Evolutionary conservation across 2,797 vertebrate species (phyloP), one percentile per base, ranked within the genome.

Genomic region (Odontamblyopus lacepedii): DNA sequence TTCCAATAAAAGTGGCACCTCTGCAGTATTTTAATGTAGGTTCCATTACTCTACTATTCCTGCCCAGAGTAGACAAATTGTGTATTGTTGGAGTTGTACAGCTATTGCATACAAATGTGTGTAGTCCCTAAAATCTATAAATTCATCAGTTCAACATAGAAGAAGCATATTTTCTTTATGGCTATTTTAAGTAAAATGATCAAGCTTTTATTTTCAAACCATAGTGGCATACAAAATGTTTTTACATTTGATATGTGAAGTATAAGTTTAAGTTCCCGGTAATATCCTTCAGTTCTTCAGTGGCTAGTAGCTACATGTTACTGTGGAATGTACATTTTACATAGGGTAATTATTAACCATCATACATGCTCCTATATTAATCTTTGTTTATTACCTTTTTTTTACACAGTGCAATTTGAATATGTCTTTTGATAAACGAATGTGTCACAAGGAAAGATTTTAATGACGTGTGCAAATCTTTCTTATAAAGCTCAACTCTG

Each of bases 271-370:
- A 75, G 79, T 71, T 74, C 53, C 70, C 53, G 29, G 70, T 71
- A 69, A 38, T 23, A 32, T 38, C 41, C 56, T 19, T 71, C 63
- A 51, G 70, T 83, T 84, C 81, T 83, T 69, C 27, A 74, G 78
- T 48, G 44, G 4, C 44, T 48, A 48, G 12, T 48, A 48, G 44
- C 44, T 48, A 48, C 44, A 48, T 15, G 44, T 73, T 66, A 92
- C 91, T 62, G 27, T 30, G 81, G 85, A 65, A 92, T 87, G 84
- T 65, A 61, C 76, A 78, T 84, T 74, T 72, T 74, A 74, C 50
- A 72, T 48, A 7, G 48, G 76, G 91, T 88, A 90, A 91, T 90
- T 67, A 90, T 91, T 90, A 80, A 81, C 59, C 75, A 71, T 19
- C 41, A 50, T 70, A 75, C 63, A 74, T 51, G 32, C 8, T 55